Evolutionary conservation across 1,140 invertebrate species (phyloP).

Genomic region (Caerostris darwini): DNA sequence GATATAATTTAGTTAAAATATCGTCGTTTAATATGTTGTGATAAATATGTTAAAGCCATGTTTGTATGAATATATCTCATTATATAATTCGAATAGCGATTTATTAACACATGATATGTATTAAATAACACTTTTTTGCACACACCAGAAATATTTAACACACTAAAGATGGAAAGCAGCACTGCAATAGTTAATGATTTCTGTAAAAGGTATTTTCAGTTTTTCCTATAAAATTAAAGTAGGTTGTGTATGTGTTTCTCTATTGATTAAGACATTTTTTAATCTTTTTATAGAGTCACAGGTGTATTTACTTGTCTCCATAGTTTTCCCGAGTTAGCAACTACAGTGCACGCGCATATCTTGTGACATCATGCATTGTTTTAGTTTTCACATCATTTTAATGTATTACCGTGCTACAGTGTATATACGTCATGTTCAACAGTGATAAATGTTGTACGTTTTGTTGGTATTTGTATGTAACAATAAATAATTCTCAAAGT

Average conservation of each 20-base stretch:
- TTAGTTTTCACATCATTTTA: neutral
- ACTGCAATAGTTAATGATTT: too few relatives aligned
- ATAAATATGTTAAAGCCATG: too few relatives aligned
- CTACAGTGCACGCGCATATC: neutral
- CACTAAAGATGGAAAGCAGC: too few relatives aligned
- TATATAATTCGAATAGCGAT: too few relatives aligned
- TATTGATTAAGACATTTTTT: neutral
- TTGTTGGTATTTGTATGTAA: neutral
- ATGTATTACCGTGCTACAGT: neutral
- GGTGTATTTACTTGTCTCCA: neutral
- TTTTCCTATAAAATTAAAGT: too few relatives aligned
- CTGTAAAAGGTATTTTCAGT: too few relatives aligned
- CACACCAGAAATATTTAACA: too few relatives aligned
- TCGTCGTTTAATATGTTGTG: too few relatives aligned
- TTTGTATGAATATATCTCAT: too few relatives aligned
- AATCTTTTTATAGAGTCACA: neutral
- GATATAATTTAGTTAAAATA: too few relatives aligned
- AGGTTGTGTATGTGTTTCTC: neutral
- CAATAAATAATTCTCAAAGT: conserved; percentile 4
- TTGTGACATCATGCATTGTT: neutral
- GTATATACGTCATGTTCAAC: conserved; percentile 4
- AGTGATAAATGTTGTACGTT: neutral
- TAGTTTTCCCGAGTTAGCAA: conserved; percentile 1
- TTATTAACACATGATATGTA: too few relatives aligned
- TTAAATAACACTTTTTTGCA: too few relatives aligned